Conservation (phyloP, 2,888 invertebrate species). For the Platycnemis pennipes region DNA sequence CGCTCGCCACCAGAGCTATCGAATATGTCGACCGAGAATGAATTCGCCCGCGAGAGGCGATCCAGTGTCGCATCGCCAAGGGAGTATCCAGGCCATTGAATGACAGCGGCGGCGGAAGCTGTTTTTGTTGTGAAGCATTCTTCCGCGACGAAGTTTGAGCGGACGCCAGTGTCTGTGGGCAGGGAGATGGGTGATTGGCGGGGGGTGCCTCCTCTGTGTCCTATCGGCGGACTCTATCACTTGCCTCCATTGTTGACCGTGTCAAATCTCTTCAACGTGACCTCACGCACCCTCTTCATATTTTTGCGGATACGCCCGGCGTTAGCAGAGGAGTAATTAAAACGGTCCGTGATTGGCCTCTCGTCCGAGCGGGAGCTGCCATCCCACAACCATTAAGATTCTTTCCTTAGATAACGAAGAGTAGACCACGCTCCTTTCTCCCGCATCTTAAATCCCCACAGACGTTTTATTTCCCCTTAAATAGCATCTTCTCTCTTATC, state of each 20-base stretch:
- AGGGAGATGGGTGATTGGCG: too few relatives aligned
- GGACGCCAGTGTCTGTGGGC: too few relatives aligned
- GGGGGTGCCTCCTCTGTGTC: too few relatives aligned
- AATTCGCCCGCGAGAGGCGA: too few relatives aligned
- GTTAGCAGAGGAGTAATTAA: conserved; percentile 36
- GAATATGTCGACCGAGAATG: too few relatives aligned
- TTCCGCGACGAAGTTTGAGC: too few relatives aligned
- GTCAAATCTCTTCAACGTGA: neutral
- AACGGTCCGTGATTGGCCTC: conserved; percentile 55
- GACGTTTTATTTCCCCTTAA: neutral
- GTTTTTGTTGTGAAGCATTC: too few relatives aligned
- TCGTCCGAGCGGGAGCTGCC: too few relatives aligned
- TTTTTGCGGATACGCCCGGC: neutral
- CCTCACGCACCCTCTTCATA: neutral
- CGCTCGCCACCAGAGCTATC: too few relatives aligned
- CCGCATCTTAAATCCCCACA: neutral
- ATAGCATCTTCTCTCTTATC: neutral
- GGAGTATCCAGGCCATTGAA: too few relatives aligned
- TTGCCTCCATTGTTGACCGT: neutral
- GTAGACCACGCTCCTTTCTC: conserved; percentile 57
- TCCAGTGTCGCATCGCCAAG: too few relatives aligned
- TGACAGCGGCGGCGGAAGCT: too few relatives aligned
- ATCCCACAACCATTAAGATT: conserved; percentile 55
- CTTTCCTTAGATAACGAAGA: conserved; percentile 53
- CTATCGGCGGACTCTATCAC: neutral